A percentile compares a stretch with the other conserved stretches of the same genome.
Evolutionary conservation across 2,797 vertebrate species (phyloP).

Genomic region (Neoniphon sammara): DNA sequence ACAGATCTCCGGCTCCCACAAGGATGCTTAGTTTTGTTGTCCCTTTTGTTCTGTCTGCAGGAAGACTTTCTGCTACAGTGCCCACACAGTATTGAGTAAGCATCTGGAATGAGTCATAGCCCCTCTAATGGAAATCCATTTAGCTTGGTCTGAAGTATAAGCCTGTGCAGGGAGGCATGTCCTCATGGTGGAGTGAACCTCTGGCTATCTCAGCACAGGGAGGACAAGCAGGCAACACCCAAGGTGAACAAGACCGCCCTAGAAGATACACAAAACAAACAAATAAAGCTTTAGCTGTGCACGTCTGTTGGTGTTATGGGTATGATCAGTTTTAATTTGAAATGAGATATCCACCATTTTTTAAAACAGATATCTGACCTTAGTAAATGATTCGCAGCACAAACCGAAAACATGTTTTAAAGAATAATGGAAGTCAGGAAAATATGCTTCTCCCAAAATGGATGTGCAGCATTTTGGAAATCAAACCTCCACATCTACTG

Average conservation of each 20-base stretch:
- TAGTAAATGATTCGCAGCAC: no score
- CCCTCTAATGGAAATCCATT: conserved; percentile 82
- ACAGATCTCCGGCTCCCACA: conserved; percentile 19
- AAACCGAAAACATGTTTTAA: neutral
- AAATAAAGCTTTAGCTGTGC: neutral
- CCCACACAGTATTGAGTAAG: conserved; percentile 78
- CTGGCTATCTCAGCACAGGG: conserved; percentile 57
- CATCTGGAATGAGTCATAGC: conserved; percentile 81
- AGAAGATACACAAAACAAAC: conserved; percentile 31
- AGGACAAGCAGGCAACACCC: conserved; percentile 54
- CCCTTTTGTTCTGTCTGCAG: conserved; percentile 59
- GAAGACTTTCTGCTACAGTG: conserved; percentile 74
- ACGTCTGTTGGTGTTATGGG: neutral
- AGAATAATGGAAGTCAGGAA: neutral
- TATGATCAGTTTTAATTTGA: neutral
- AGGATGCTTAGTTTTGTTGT: conserved; percentile 54
- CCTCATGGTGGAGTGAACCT: conserved; percentile 64
- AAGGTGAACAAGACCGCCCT: conserved; percentile 61
- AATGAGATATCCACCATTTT: neutral
- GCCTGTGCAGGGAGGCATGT: conserved; percentile 73
- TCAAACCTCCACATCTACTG: neutral
- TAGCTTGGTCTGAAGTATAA: conserved; percentile 71
- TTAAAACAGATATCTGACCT: neutral
- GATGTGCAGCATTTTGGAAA: neutral
- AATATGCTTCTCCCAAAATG: no score